phyloP scores from a whole-genome alignment of 1,140 invertebrate genomes.

The Heliconius hermathena region DNA sequence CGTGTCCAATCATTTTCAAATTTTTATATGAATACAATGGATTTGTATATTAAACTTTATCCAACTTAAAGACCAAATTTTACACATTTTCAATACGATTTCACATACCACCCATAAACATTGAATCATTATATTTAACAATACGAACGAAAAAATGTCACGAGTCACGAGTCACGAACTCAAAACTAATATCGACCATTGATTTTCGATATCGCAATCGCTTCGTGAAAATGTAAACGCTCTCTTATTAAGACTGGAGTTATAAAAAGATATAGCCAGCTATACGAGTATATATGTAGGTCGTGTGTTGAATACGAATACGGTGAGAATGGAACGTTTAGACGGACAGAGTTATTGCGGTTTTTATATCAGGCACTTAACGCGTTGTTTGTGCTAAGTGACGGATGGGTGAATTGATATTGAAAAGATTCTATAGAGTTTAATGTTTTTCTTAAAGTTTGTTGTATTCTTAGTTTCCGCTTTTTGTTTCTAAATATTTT shows the following conservation, averaged over 20 bases:
- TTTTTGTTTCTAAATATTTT: not conserved
- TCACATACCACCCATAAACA: not conserved
- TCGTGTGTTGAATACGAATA: conserved; percentile 50
- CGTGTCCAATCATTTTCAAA: no score
- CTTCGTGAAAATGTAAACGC: conserved; percentile 36
- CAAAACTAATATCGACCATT: conserved; percentile 14
- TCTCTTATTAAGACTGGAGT: conserved; percentile 47
- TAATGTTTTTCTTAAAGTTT: not conserved
- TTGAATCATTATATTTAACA: not conserved
- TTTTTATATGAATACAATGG: no score
- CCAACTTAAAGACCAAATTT: no score
- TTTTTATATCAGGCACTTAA: conserved; percentile 51
- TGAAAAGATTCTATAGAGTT: not conserved
- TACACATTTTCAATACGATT: not conserved
- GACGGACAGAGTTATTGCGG: conserved; percentile 52
- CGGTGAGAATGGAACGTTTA: conserved; percentile 45
- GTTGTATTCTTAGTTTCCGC: not conserved
- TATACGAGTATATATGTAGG: conserved; percentile 20
- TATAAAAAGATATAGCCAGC: conserved; percentile 52
- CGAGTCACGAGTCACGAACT: conserved; percentile 7
- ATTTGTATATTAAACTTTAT: no score
- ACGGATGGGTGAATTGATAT: conserved; percentile 16
- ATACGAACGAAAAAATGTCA: not conserved
- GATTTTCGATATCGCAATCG: conserved; percentile 31
- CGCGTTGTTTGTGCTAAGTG: conserved; percentile 30